Conservation (phyloP, 2,888 invertebrate genomes). For the Nephrotoma appendiculata region DNA sequence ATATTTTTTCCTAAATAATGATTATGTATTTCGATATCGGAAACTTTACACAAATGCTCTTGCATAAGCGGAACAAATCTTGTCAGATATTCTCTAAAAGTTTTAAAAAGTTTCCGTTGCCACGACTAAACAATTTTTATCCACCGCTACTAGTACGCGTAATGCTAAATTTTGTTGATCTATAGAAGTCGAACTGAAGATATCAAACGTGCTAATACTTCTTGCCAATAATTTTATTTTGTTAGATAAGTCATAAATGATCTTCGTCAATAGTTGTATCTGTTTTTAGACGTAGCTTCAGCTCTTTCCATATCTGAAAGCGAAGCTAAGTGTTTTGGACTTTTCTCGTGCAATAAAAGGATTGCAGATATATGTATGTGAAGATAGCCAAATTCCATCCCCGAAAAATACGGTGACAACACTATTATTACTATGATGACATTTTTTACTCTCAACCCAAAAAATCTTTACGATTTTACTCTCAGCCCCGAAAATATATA, state of each 20-base stretch:
- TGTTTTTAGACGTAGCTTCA: neutral
- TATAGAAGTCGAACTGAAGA: no score
- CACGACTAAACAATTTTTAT: slow-evolving; percentile 1
- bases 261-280: neutral
- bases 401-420: no score
- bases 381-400: no score
- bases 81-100: slow-evolving; percentile 2
- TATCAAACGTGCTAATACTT: no score
- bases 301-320: neutral
- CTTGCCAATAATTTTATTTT: no score
- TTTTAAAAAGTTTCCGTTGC: slow-evolving; percentile 4
- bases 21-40: neutral
- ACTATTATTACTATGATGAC: no score
- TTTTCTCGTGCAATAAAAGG: neutral
- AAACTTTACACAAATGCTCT: neutral
- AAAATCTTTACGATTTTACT: no score
- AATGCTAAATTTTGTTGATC: slow-evolving; percentile 5
- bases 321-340: neutral
- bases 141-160: neutral
- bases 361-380: no score
- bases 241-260: neutral
- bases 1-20: no score
- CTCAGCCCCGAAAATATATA: no score
- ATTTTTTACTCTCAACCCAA: no score
- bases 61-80: neutral